Evolutionary conservation across 2,888 invertebrate species (phyloP).

Genomic region (Priocnemis perturbator): DNA sequence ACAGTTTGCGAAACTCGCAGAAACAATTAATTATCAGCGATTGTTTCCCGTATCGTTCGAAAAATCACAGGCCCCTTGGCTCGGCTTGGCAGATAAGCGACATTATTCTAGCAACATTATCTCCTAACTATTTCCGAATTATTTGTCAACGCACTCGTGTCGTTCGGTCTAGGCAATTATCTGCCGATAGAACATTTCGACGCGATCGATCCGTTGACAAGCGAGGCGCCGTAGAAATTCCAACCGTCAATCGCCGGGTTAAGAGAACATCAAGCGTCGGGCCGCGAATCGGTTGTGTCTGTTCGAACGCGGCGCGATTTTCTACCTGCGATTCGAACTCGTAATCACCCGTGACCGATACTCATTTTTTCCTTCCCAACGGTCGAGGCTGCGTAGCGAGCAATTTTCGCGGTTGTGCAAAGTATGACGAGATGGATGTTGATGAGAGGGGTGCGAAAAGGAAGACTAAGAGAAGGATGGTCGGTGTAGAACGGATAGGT

Average conservation of each 20-base stretch:
- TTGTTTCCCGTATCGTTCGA: no score
- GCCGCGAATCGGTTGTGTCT: no score
- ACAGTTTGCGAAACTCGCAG: not conserved
- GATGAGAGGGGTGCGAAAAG: constrained; percentile 26
- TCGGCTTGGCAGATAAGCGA: constrained; percentile 1
- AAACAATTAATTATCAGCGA: no score
- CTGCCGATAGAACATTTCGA: no score
- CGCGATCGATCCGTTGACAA: no score
- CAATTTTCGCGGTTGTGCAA: not conserved
- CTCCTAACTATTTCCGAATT: not conserved
- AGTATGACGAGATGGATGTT: not conserved
- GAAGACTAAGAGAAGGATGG: constrained; percentile 40
- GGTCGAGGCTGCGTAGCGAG: not conserved
- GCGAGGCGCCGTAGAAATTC: no score
- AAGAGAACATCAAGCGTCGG: no score
- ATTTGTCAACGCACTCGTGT: not conserved
- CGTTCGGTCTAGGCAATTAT: no score
- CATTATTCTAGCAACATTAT: constrained; percentile 19
- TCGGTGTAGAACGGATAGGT: constrained; percentile 40
- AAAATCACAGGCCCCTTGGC: not conserved
- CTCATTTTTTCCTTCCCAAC: not conserved
- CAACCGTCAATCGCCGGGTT: no score
- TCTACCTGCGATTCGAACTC: constrained; percentile 3
- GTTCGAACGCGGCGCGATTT: no score
- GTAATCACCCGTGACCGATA: not conserved